These are phyloP conservation scores for Otocyon megalotis DNA, from an alignment of 2,113 vertebrate genomes.

Conservation along the genomic window DNA sequence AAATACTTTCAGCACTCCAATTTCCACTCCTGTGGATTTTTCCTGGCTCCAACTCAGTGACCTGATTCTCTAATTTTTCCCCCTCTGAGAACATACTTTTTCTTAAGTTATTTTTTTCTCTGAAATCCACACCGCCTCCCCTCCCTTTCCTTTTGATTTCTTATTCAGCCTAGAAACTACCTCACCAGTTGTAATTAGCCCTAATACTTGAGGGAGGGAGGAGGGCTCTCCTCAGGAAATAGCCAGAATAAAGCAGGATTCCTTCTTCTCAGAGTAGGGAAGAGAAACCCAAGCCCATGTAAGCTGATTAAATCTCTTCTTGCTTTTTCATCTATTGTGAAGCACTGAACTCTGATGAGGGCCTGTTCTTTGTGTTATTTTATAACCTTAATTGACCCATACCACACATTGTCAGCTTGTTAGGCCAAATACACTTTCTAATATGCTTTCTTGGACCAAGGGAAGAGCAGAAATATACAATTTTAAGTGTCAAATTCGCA, in stretches of 20 bases:
- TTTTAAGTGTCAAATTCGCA: background rate
- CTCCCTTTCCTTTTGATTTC: conserved; percentile 76
- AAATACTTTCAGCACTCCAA: conserved; percentile 85
- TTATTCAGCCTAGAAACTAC: conserved; percentile 69
- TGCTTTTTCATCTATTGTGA: conserved; percentile 63
- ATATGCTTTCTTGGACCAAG: background rate
- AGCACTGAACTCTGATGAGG: background rate
- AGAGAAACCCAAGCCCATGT: conserved; percentile 44
- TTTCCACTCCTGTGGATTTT: conserved; percentile 87
- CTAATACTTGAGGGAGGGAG: conserved; percentile 58
- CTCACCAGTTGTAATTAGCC: conserved; percentile 72
- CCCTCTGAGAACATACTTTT: conserved; percentile 80
- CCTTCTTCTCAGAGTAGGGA: conserved; percentile 44
- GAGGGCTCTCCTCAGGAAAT: conserved; percentile 55
- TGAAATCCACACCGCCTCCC: conserved; percentile 71
- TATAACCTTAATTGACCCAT: conserved; percentile 18
- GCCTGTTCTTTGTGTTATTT: conserved; percentile 27
- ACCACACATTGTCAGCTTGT: conserved; percentile 20
- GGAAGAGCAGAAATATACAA: conserved; percentile 37
- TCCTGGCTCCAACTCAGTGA: conserved; percentile 87
- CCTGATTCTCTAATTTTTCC: conserved; percentile 85
- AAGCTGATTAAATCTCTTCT: conserved; percentile 62
- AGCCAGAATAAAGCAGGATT: conserved; percentile 64
- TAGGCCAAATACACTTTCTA: background rate
- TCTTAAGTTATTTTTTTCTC: conserved; percentile 80